Evolutionary conservation across 2,113 vertebrate genomes (phyloP).

Genomic region (Stegastes partitus): DNA sequence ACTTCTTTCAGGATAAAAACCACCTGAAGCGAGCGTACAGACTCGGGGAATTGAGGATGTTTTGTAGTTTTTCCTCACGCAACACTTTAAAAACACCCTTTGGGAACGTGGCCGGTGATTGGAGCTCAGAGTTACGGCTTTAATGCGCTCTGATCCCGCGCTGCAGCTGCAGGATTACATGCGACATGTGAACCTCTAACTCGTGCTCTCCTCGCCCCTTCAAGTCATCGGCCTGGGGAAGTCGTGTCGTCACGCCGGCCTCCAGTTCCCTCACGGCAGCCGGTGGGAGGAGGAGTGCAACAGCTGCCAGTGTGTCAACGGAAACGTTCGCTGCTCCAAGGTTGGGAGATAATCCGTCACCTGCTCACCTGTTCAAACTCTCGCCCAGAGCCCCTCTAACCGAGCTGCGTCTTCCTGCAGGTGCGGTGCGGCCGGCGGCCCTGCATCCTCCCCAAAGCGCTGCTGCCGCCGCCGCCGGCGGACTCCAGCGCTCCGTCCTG

Average conservation of each 20-base stretch:
- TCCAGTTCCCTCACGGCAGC: constrained; percentile 89
- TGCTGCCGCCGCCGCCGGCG: constrained; percentile 32
- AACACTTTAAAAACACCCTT: no score
- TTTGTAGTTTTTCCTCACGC: no score
- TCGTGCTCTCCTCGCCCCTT: neutral
- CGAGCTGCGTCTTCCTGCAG: constrained; percentile 72
- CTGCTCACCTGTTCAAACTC: no score
- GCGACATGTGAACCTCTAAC: neutral
- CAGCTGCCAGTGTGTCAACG: constrained; percentile 90
- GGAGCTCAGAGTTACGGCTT: no score
- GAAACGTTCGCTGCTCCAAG: constrained; percentile 91
- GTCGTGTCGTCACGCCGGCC: constrained; percentile 88
- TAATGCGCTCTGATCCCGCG: no score
- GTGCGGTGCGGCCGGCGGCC: constrained; percentile 91
- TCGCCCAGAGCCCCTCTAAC: no score
- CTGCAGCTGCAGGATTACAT: neutral
- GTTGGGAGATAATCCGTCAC: constrained; percentile 68
- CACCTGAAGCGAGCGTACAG: no score
- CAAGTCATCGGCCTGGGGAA: constrained; percentile 90
- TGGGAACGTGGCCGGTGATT: no score
- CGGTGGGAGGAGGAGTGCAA: constrained; percentile 95
- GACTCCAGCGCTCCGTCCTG: constrained; percentile 77
- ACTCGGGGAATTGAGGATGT: no score
- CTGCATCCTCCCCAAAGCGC: constrained; percentile 85
- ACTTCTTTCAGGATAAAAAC: no score